Base-by-base conservation (phyloP, 1,140 invertebrate genomes). In the Goniozus legneri region DNA sequence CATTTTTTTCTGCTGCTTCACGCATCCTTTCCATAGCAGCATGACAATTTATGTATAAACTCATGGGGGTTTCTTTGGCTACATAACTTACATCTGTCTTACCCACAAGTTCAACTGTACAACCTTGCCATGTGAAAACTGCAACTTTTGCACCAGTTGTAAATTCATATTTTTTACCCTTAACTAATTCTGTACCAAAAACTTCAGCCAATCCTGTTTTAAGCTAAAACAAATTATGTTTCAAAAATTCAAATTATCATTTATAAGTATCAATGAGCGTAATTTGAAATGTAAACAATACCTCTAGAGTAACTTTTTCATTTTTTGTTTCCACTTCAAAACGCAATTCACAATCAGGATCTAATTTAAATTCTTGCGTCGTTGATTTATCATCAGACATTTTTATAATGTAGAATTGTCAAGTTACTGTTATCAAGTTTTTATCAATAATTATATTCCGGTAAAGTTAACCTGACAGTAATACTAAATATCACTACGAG, bases 81-180 rank as follows among this genome's bases (percentile, higher is more conserved):
- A 95, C 83, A 71, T 97, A 97, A 57, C 88, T 91, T 2, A 95
- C 90, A 76, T 97, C 93, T 14, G 91, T 90, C 69, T 88, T 88
- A 1, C 94, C 95, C 51, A 79, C 80, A 10, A 95, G 63, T 72
- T 92, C 84, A 30, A 97, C 69, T 0, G 83, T 84, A 67, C 94
- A 97, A 2, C 94, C 94, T 69, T 98, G 92, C 84, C 90, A 99
- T 7, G 96, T 96, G 63, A 91, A 99, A 1, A 98, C 86, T 0
- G 96, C 96, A 12, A 96, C 86, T 79, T 98, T 98, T 1, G 93
- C 88, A 2, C 95, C 94, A 4, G 86, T 79, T 16, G 82, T 80
- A 68, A 98, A 98, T 53, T 85, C 85, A 74, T 98, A 98, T 13
- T 86, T 84, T 75, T 94, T 97, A 16, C 91, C 91, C 74, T 92